Base-by-base conservation (phyloP, 2,113 vertebrate genomes). In the Esox niger region DNA sequence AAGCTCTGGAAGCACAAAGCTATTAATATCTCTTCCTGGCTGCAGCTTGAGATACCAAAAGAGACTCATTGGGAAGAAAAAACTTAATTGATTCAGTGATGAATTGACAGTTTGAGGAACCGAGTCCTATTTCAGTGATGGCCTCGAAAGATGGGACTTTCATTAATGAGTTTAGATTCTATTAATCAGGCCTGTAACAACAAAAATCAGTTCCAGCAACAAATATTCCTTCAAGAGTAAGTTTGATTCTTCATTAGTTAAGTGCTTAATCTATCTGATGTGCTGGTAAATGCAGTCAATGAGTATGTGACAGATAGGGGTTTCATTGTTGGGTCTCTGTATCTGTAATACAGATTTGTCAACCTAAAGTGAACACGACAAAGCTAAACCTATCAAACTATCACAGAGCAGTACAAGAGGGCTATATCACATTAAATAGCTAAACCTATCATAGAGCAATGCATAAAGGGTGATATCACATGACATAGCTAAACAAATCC, bases 11-110 rank as follows among this genome's bases (percentile, higher is more conserved):
- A 56, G n/a, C n/a, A n/a, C n/a, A n/a, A n/a, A n/a, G 75, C 72
- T 78, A 81, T 81, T 81, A 78, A 81, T 81, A 81, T 72, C 57
- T 67, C 69, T 71, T 77, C 62, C 75, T 81, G 75, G 75, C 66
- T 58, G 43, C 69, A 81, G 59, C 35, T 52, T 72, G 60, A 11
- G 35, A 38, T n/a, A n/a, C 35, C 11, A 5, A 38, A 11, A 38
- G 35, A 38, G 35, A 6, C 35, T 38, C 35, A 38, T 5, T 38
- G 35, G 35, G 11, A 11, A 38, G 5, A 38, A 38, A 38, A 5
- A 6, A 38, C 11, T 38, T 11, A 38, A 38, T 38, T 38, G 35
- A 38, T 38, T 38, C 35, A 38, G 35, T 11, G 5, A 38, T 38
- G 35, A 38, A 6, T 38, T 11, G 35, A 38, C 35, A 38, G 35